phyloP scores from a whole-genome alignment of 1,140 invertebrate species.

The Drosophila truncata region DNA sequence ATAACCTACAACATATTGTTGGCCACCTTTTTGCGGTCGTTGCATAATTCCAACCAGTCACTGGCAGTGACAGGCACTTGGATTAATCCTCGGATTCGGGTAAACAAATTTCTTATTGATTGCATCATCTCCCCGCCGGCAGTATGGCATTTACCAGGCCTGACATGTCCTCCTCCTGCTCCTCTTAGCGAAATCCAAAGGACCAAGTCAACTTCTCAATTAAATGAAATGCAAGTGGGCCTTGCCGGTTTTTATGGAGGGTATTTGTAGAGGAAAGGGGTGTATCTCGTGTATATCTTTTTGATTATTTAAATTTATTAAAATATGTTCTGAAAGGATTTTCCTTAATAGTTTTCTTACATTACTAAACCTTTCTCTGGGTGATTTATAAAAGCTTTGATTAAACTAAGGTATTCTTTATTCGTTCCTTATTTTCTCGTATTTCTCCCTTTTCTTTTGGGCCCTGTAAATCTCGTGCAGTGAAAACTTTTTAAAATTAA shows the following conservation, averaged over 20 bases:
- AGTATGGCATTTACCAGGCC: constrained; percentile 7
- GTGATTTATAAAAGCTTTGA: no score
- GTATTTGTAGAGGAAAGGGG: not conserved
- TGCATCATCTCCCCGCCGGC: constrained; percentile 42
- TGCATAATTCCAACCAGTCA: constrained; percentile 4
- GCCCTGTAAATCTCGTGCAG: constrained; percentile 69
- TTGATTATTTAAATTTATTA: no score
- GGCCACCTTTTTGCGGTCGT: constrained; percentile 34
- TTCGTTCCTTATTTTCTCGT: not conserved
- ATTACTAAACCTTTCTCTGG: rapidly evolving
- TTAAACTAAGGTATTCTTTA: not conserved
- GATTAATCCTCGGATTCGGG: constrained; percentile 23
- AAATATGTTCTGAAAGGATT: no score
- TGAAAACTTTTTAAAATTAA: constrained; percentile 78
- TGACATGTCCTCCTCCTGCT: constrained; percentile 1
- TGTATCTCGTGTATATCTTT: no score
- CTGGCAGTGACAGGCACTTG: constrained; percentile 23
- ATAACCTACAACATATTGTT: constrained; percentile 31
- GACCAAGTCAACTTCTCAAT: constrained; percentile 71
- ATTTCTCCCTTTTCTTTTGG: not conserved
- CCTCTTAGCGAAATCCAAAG: not conserved
- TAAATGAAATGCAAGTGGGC: constrained; percentile 58
- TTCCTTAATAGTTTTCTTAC: not conserved
- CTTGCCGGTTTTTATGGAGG: not conserved
- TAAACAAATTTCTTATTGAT: constrained; percentile 72